Evolutionary conservation across 2,797 vertebrate species (phyloP).

Genomic region (Etheostoma perlongum): DNA sequence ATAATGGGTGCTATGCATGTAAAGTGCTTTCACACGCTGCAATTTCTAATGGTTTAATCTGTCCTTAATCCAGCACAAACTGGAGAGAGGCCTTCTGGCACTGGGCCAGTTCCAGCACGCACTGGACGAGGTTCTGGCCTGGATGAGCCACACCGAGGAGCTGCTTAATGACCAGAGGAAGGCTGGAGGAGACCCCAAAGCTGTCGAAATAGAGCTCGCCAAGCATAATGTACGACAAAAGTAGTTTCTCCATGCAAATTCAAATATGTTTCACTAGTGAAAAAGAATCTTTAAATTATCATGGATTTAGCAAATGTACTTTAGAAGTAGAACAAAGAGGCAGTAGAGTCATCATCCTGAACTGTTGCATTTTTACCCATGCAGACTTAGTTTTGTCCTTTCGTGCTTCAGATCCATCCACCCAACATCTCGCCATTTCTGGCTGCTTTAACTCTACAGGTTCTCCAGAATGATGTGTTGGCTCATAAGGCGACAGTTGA

Average conservation of each 20-base stretch:
- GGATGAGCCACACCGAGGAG: conserved; percentile 96
- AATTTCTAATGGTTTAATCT: conserved; percentile 66
- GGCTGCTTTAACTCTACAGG: conserved; percentile 77
- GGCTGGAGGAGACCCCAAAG: conserved; percentile 94
- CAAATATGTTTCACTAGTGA: neutral
- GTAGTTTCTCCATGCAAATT: neutral
- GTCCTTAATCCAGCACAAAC: conserved; percentile 90
- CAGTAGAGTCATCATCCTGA: neutral
- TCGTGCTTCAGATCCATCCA: neutral
- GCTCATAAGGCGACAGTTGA: conserved; percentile 96
- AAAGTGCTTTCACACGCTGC: conserved; percentile 29
- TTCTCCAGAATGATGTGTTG: conserved; percentile 96
- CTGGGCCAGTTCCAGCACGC: conserved; percentile 99
- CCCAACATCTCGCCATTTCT: neutral
- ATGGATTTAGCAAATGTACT: neutral
- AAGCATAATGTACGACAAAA: conserved; percentile 94
- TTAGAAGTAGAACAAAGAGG: neutral
- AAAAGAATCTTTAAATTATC: neutral
- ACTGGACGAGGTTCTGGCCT: conserved; percentile 94
- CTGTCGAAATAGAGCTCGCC: conserved; percentile 98
- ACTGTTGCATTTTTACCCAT: neutral
- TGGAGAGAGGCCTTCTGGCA: conserved; percentile 95
- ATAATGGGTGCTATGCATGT: conserved; percentile 15
- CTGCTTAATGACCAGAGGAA: conserved; percentile 94
- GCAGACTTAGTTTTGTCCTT: neutral